Evolutionary conservation across 2,888 invertebrate species (phyloP).

Genomic region (Euzetes globulus): DNA sequence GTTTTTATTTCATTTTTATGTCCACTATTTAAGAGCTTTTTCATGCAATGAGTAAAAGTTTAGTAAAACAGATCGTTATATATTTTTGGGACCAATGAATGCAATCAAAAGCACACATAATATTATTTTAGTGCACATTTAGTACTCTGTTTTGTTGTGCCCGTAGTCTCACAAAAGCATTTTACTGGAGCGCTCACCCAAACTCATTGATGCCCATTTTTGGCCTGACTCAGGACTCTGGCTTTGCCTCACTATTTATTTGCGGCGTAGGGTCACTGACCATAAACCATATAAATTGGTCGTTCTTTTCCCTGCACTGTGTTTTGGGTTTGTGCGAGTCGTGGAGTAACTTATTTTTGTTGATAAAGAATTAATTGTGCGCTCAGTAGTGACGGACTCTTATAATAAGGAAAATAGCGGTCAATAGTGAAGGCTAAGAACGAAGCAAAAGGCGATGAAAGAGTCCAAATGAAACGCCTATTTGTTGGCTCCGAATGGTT

Average conservation of each 20-base stretch:
- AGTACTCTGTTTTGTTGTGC: not conserved
- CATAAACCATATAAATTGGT: slow-evolving; percentile 7
- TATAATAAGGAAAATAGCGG: not conserved
- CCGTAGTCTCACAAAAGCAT: not conserved
- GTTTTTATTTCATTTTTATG: slow-evolving; percentile 20
- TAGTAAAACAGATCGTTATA: slow-evolving; percentile 6
- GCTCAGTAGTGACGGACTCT: not conserved
- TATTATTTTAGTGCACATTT: not conserved
- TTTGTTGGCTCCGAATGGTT: not conserved
- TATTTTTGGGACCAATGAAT: not conserved
- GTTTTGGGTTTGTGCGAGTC: not conserved
- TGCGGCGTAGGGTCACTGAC: not conserved
- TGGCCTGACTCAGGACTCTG: too few species aligned
- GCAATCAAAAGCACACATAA: not conserved
- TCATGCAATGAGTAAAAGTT: not conserved
- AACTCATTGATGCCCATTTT: too few species aligned
- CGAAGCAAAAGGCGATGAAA: not conserved
- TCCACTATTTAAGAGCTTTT: not conserved
- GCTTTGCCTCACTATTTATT: too few species aligned
- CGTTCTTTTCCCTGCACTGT: not conserved
- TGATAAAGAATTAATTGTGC: slow-evolving; percentile 18
- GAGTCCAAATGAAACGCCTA: not conserved
- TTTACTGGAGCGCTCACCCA: too few species aligned
- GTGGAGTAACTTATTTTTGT: slow-evolving; percentile 12
- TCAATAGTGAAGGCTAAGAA: not conserved